Conservation (phyloP, 1,140 invertebrate genomes). For the Cyclina sinensis region DNA sequence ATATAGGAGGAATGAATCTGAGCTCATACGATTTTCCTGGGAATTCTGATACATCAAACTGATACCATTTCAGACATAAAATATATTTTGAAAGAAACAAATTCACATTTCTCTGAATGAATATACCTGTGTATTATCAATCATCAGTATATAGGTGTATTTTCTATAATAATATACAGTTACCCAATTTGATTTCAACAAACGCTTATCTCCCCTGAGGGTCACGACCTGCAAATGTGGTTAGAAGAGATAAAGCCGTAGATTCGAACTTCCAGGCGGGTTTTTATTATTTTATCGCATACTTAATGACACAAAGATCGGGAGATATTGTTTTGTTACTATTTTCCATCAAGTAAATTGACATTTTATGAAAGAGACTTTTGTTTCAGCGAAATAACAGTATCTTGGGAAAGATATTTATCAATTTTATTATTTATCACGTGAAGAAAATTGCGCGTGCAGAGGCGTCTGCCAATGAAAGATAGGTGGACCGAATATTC, state of each 20-base stretch:
- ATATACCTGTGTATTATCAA: conserved; percentile 28
- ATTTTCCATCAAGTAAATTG: conserved; percentile 39
- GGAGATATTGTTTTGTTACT: conserved; percentile 43
- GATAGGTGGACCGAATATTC: conserved; percentile 32
- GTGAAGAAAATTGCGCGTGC: conserved; percentile 47
- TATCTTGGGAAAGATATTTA: conserved; percentile 43
- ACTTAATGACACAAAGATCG: conserved; percentile 36
- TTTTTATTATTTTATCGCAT: conserved; percentile 52
- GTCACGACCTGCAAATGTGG: conserved; percentile 29
- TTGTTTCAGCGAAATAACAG: conserved; percentile 33
- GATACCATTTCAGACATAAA: too few species aligned
- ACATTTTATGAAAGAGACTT: conserved; percentile 49
- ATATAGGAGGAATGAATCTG: too few species aligned
- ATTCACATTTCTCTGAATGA: not conserved
- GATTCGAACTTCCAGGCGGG: conserved; percentile 33
- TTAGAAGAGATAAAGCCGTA: conserved; percentile 13
- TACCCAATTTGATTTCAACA: conserved; percentile 47
- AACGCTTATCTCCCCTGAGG: conserved; percentile 21
- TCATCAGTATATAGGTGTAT: not conserved
- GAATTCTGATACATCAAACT: too few species aligned
- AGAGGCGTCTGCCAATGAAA: conserved; percentile 30
- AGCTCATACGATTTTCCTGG: too few species aligned
- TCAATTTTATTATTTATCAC: conserved; percentile 49
- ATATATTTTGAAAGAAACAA: too few species aligned
- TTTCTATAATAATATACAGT: conserved; percentile 18